Conservation (phyloP, 1,140 invertebrate genomes). For the Coptotermes formosanus region DNA sequence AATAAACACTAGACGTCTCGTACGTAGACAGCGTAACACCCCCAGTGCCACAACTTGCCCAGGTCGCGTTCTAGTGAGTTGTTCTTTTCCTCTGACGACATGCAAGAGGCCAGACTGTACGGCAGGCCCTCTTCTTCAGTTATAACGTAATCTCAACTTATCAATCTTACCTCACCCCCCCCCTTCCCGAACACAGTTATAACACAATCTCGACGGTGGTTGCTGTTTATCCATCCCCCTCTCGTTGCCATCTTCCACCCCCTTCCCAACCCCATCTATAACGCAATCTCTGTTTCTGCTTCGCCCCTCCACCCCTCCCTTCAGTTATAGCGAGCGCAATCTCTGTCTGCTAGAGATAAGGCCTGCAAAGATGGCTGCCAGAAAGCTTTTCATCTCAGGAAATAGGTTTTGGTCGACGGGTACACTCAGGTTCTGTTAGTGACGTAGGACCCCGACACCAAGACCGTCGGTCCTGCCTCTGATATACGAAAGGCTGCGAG, state of each 20-base stretch:
- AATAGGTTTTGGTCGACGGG: constrained; percentile 28
- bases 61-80: too few relatives aligned
- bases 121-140: not conserved
- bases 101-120: not conserved
- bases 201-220: constrained; percentile 23
- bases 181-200: not conserved
- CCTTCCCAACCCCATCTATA: not conserved
- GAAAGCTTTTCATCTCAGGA: constrained; percentile 30
- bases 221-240: constrained; percentile 21
- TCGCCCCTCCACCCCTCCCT: not conserved
- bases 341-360: constrained; percentile 29
- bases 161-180: constrained; percentile 21
- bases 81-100: not conserved
- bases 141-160: constrained; percentile 28
- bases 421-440: constrained; percentile 7
- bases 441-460: not conserved
- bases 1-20: too few relatives aligned
- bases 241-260: constrained; percentile 5
- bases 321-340: constrained; percentile 27
- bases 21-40: too few relatives aligned
- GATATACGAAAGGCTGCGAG: not conserved
- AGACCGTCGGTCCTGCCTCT: not conserved
- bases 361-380: constrained; percentile 19
- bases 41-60: too few relatives aligned
- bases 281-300: not conserved